A percentile compares a stretch with the other conserved stretches of the same genome.
These are phyloP conservation scores for Etia nguti DNA, from an alignment of 2,113 vertebrate genomes.

Conservation along the genomic window DNA sequence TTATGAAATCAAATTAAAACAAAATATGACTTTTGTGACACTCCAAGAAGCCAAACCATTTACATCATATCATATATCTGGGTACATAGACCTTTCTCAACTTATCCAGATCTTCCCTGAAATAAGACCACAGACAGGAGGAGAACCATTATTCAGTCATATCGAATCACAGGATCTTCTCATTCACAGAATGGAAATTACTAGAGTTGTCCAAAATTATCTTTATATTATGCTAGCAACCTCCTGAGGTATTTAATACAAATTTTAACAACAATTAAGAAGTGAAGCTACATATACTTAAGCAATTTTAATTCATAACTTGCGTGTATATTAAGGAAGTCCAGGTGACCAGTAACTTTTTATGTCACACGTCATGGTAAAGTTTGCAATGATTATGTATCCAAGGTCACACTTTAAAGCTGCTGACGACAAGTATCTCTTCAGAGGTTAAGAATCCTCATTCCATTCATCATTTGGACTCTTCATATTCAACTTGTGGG, in stretches of 20 bases:
- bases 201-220: background rate
- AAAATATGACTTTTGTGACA: background rate
- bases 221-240: background rate
- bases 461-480: rapidly evolving
- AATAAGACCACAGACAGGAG: background rate
- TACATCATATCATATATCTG: background rate
- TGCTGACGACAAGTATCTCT: background rate
- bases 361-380: background rate
- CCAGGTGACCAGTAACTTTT: slow-evolving; percentile 32
- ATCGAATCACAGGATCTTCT: rapidly evolving
- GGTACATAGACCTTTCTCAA: background rate
- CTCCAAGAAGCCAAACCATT: background rate
- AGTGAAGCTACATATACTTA: background rate
- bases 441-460: background rate
- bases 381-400: background rate
- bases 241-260: background rate
- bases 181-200: background rate
- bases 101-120: background rate
- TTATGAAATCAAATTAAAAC: background rate
- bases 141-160: background rate
- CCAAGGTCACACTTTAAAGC: background rate
- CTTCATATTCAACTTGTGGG: slow-evolving; percentile 8
- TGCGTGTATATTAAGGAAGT: slow-evolving; percentile 31
- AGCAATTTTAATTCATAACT: background rate
- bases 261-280: background rate